Base-by-base conservation (phyloP, 2,113 vertebrate species). In the Ptilorrhoa leucosticta region DNA sequence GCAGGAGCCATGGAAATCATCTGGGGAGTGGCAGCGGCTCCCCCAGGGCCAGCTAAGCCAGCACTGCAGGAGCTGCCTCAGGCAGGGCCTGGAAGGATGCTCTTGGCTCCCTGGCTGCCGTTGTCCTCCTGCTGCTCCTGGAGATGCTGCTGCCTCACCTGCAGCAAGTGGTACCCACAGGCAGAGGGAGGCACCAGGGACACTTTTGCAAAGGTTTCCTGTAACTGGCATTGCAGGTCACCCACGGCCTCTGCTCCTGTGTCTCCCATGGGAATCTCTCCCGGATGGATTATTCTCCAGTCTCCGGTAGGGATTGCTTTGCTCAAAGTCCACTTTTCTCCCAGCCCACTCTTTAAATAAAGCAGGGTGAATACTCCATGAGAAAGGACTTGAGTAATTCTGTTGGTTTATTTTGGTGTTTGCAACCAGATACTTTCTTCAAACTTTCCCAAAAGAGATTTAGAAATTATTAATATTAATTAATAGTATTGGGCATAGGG, bases 241-340 rank as follows among this genome's bases (percentile, higher is more conserved):
- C 33, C n/a, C 48, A 1, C 15, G 23, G 31, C 44, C 19, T 51
- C 18, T 15, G 0, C 3, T 19, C 24, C 39, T 1, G 0, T 7
- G 5, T 21, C 11, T 83, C 22, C 60, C 21, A 8, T 15, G 27
- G 11, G 0, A 0, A 1, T 35, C 26, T 20, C 31, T 76, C 48
- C 7, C 35, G 19, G 4, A 57, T 19, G 37, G 33, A 17, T 71
- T 30, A 19, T 47, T 72, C 44, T 80, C 27, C 57, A 44, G 58
- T 54, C 78, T 83, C 37, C 61, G 30, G 2, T 5, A 31, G 17
- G 15, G 27, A 71, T 72, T 47, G 28, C 24, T 76, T 60, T n/a
- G 8, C 22, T 50, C 42, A 57, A 83, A 83, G 50, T 10, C n/a
- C 6, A 6, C 61, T 89, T 83, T 70, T 48, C 19, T 76, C 37